These are phyloP conservation scores for Euura saliciscinereae DNA, from an alignment of 1,140 invertebrate species.

Conservation along the genomic window DNA sequence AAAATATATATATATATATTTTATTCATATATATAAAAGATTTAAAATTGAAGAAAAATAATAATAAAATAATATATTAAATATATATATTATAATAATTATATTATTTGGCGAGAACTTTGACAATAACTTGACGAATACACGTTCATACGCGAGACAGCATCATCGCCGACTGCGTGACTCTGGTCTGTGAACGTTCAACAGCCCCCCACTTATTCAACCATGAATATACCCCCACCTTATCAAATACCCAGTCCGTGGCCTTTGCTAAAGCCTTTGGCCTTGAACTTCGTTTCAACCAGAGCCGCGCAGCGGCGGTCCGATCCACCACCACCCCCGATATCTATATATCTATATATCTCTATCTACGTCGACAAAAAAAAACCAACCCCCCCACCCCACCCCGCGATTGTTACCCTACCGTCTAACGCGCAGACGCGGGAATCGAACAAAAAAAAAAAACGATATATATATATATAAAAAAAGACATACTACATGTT, in stretches of 20 bases:
- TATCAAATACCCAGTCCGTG: conserved; percentile 44
- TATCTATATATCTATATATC: conserved; percentile 55
- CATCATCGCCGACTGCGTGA: conserved; percentile 67
- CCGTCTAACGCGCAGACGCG: too few species aligned
- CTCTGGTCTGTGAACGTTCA: conserved; percentile 60
- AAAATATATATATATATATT: too few species aligned
- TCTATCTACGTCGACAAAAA: conserved; percentile 18
- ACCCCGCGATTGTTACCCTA: background rate
- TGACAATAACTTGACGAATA: conserved; percentile 29
- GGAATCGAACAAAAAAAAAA: too few species aligned
- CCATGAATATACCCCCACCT: conserved; percentile 56
- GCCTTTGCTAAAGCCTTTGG: conserved; percentile 60
- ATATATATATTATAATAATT: background rate
- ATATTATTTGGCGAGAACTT: conserved; percentile 30
- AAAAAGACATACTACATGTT: too few species aligned
- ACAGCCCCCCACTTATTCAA: conserved; percentile 57
- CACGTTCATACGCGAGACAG: conserved; percentile 58
- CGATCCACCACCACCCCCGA: conserved; percentile 38
- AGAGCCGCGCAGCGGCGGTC: conserved; percentile 52
- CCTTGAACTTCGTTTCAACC: conserved; percentile 76
- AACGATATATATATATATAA: too few species aligned
- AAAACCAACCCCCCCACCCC: background rate
- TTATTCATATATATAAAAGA: background rate
- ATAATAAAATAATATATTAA: too few species aligned
- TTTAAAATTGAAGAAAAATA: too few species aligned